phyloP scores from a whole-genome alignment of 2,888 invertebrate genomes.

The Eumerus sabulonum region DNA sequence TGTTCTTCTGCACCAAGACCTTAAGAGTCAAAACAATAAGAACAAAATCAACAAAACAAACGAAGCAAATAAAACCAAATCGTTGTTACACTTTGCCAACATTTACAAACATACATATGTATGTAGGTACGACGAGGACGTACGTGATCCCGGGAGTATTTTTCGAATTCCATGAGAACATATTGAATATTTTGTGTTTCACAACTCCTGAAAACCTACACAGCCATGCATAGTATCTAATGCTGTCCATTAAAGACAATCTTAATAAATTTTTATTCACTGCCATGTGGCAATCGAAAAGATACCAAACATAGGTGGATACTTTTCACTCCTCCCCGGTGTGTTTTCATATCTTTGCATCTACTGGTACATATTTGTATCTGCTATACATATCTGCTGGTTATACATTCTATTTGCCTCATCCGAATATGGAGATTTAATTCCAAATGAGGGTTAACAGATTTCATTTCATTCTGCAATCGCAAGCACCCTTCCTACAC shows the following conservation, averaged over 20 bases:
- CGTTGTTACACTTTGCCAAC: conserved; percentile 3
- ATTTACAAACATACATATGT: conserved; percentile 9
- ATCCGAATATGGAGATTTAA: conserved; percentile 28
- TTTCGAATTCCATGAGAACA: conserved; percentile 24
- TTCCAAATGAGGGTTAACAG: conserved; percentile 38
- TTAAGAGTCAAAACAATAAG: too few relatives aligned
- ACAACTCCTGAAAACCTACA: conserved; percentile 1
- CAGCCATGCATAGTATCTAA: conserved; percentile 45
- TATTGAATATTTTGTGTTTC: conserved; percentile 32
- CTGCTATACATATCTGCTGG: background rate
- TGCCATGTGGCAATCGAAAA: conserved; percentile 19
- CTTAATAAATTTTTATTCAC: conserved; percentile 54
- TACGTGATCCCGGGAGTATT: conserved; percentile 29
- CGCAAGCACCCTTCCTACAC: too few relatives aligned
- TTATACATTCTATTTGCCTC: background rate
- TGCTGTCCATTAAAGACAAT: conserved; percentile 42
- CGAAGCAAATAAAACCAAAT: conserved; percentile 32
- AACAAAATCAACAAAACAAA: conserved; percentile 10
- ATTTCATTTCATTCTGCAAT: conserved; percentile 7
- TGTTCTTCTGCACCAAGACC: too few relatives aligned
- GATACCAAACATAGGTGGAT: background rate
- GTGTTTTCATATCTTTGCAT: too few relatives aligned
- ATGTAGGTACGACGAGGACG: too few relatives aligned
- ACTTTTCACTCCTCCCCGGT: too few relatives aligned
- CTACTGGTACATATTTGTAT: background rate